These are phyloP conservation scores for Strongylocentrotus purpuratus DNA, from an alignment of 35 echinoderm and acorn worm species.

Conservation along the genomic window DNA sequence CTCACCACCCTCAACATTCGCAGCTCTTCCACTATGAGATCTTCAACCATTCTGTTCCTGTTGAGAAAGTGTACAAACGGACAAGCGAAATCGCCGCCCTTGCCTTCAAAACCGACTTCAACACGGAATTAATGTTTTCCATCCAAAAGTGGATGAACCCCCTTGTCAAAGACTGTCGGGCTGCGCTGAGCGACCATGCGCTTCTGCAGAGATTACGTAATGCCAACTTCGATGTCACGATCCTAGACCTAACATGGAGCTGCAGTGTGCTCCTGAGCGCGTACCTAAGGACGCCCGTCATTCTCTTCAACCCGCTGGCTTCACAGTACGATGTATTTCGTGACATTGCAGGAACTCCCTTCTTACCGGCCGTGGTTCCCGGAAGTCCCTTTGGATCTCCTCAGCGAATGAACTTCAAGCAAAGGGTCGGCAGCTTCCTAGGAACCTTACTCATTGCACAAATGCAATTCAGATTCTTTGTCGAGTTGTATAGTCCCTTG, in stretches of 20 bases:
- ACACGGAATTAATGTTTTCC: background rate
- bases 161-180: conserved; percentile 34
- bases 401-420: conserved; percentile 28
- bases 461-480: background rate
- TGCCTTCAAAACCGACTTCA: conserved; percentile 33
- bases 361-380: conserved; percentile 7
- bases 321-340: background rate
- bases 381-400: background rate
- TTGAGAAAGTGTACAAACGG: conserved; percentile 27
- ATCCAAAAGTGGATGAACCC: background rate
- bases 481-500: background rate
- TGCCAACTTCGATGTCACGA: conserved; percentile 20
- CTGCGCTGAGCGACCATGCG: conserved; percentile 14
- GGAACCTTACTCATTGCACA: background rate
- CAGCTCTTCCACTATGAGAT: conserved; percentile 57
- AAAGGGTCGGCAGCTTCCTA: background rate
- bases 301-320: conserved; percentile 12
- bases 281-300: background rate
- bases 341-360: background rate
- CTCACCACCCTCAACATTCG: conserved; percentile 2
- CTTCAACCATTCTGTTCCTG: conserved; percentile 44
- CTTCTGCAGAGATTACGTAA: conserved; percentile 6
- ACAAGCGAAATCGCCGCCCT: conserved; percentile 27
- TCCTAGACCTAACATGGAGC: conserved; percentile 26
- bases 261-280: conserved; percentile 29